These are phyloP conservation scores for Oophaga pumilio DNA, from an alignment of 2,113 vertebrate species.

Conservation along the genomic window DNA sequence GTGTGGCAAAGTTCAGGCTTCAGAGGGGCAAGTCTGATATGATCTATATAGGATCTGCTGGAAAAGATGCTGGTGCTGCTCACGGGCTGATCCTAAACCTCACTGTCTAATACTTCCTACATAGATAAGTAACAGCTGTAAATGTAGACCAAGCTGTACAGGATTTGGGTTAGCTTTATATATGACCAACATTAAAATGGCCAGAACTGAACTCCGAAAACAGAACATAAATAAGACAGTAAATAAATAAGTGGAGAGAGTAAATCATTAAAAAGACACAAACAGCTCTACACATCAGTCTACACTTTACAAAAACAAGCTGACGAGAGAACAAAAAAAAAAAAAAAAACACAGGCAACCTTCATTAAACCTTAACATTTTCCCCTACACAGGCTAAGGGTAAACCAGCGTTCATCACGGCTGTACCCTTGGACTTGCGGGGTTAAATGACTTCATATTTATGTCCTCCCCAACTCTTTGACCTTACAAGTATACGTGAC, in stretches of 20 bases:
- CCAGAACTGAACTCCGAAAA: constrained; percentile 83
- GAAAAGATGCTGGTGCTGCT: constrained; percentile 59
- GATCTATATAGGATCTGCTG: background rate
- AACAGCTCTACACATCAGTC: constrained; percentile 71
- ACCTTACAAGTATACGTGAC: constrained; percentile 66
- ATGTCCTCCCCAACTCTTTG: constrained; percentile 63
- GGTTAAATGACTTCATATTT: constrained; percentile 70
- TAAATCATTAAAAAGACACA: constrained; percentile 72
- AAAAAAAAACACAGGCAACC: constrained; percentile 66
- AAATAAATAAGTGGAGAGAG: constrained; percentile 85
- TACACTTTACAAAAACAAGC: constrained; percentile 73
- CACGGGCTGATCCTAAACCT: constrained; percentile 61
- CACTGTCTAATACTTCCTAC: constrained; percentile 60
- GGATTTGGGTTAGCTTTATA: constrained; percentile 66
- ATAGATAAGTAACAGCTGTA: constrained; percentile 62
- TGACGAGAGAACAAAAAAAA: constrained; percentile 60
- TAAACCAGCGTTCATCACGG: background rate
- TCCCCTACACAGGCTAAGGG: background rate
- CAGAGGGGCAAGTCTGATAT: background rate
- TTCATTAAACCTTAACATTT: constrained; percentile 73
- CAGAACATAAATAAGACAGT: constrained; percentile 84
- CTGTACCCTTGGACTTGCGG: background rate
- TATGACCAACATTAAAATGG: constrained; percentile 70
- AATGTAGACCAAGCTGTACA: constrained; percentile 63
- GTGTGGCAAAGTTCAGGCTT: background rate